Base-by-base conservation (phyloP, 2,113 vertebrate genomes). In the Eubucco bourcierii region DNA sequence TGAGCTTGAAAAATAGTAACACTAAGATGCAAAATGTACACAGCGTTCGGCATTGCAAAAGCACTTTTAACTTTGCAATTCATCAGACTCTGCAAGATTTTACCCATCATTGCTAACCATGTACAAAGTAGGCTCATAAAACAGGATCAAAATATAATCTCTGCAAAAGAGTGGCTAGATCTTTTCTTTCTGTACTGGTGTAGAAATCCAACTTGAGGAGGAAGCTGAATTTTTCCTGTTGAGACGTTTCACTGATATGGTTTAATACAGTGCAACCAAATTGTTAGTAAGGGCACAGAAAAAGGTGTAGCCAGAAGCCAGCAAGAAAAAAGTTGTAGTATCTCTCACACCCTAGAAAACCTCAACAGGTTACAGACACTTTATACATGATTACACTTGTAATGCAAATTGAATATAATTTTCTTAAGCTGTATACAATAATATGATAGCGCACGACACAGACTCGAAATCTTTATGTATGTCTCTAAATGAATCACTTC, bases 401-500 rank as follows among this genome's bases (percentile, higher is more conserved):
- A 81, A 80, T 60, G 52, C 23, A 82, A 81, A 83, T 64, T 58
- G 2, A 1, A n/a, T 79, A 68, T 53, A 64, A 39, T 92, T 79
- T 90, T 72, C 37, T 80, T 91, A 88, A 95, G 94, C 33, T 94
- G 31, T 85, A 25, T 91, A 87, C 39, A 92, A 65, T 88, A 94
- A 84, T 65, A 92, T 76, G 47, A 67, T 84, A 71, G 41, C 28
- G 93, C 88, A 84, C 0, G 4, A 84, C 33, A 94, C 33, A 94
- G 72, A 91, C 65, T 92, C 44, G 77, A 89, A 90, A 84, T 93
- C 63, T 92, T 90, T 92, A 81, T 84, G 59, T 84, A 83, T 90
- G 46, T 87, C 39, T 84, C 31, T 79, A 87, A 95, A 94, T 65
- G 65, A 94, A 87, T 86, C 66, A 68, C 46, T 77, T 92, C 80